phyloP scores from a whole-genome alignment of 2,113 vertebrate genomes.

The Pygoscelis adeliae region DNA sequence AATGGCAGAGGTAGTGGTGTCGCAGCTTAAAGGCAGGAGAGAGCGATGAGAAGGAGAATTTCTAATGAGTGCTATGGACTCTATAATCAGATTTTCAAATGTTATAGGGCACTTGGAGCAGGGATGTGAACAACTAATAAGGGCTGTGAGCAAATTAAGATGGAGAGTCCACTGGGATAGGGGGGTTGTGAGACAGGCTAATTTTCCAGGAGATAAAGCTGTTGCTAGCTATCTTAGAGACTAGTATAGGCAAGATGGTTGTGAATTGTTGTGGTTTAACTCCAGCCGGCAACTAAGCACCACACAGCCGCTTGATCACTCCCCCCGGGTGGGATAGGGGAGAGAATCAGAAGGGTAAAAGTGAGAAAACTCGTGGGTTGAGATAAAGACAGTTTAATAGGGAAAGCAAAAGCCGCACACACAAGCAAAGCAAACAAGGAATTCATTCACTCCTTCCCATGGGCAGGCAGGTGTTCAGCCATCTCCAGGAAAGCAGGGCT shows the following conservation, averaged over 20 bases:
- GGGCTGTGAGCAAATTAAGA: background rate
- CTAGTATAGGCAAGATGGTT: background rate
- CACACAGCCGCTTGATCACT: too few species aligned
- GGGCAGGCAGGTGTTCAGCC: too few species aligned
- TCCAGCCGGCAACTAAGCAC: too few species aligned
- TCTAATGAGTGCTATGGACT: background rate
- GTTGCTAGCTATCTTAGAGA: background rate
- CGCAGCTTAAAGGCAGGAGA: background rate
- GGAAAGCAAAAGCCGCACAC: too few species aligned
- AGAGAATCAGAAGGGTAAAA: too few species aligned
- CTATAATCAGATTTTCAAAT: constrained; percentile 25
- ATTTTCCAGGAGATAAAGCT: constrained; percentile 2
- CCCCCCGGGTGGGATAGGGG: too few species aligned
- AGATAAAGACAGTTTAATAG: too few species aligned
- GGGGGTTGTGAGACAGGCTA: background rate
- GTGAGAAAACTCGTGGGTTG: too few species aligned
- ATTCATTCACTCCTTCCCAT: too few species aligned
- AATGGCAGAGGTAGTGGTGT: background rate
- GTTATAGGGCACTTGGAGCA: constrained; percentile 1
- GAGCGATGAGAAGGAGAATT: background rate
- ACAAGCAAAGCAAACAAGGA: too few species aligned
- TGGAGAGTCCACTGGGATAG: background rate
- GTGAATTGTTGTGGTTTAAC: background rate
- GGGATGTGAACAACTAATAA: background rate
- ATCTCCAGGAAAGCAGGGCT: too few species aligned